These are phyloP conservation scores for Colistium nudipinnis DNA, from an alignment of 2,113 vertebrate species.

Conservation along the genomic window DNA sequence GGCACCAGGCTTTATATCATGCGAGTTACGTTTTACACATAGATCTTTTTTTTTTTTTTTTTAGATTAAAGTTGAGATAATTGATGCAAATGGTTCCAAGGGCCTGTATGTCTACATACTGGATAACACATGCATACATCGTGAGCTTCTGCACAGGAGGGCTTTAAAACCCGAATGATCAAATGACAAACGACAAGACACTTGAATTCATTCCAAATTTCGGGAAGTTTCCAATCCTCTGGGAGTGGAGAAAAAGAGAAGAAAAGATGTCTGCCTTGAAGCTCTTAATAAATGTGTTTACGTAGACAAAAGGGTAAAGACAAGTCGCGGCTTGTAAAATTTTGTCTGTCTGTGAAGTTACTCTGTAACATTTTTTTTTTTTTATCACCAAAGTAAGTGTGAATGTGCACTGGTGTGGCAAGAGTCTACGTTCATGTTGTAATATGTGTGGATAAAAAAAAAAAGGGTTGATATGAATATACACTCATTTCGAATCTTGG, in stretches of 20 bases:
- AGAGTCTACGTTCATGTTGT: conserved; percentile 36
- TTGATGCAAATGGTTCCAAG: conserved; percentile 3
- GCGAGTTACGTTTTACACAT: conserved; percentile 42
- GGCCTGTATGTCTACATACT: conserved; percentile 9
- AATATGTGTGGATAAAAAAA: conserved; percentile 57
- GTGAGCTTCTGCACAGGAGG: conserved; percentile 50
- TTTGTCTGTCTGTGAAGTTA: conserved; percentile 56
- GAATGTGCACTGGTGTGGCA: conserved; percentile 37
- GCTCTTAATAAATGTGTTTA: conserved; percentile 54
- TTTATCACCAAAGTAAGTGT: conserved; percentile 69
- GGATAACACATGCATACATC: conserved; percentile 16
- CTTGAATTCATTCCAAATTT: conserved; percentile 57
- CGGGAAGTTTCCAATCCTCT: conserved; percentile 16
- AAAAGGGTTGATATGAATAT: conserved; percentile 66
- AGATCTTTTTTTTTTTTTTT: conserved; percentile 33
- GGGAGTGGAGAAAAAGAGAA: conserved; percentile 12
- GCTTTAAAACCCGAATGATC: conserved; percentile 40
- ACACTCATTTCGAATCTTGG: conserved; percentile 59
- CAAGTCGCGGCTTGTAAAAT: conserved; percentile 58
- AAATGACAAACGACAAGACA: conserved; percentile 36
- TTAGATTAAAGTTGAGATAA: conserved; percentile 23
- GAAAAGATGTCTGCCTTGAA: conserved; percentile 42
- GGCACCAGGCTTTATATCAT: conserved; percentile 34
- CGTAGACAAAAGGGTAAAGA: conserved; percentile 27
- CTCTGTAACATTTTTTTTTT: conserved; percentile 53